These are phyloP conservation scores for Sinohyriopsis cumingii DNA, from an alignment of 2,888 invertebrate species.

Conservation along the genomic window DNA sequence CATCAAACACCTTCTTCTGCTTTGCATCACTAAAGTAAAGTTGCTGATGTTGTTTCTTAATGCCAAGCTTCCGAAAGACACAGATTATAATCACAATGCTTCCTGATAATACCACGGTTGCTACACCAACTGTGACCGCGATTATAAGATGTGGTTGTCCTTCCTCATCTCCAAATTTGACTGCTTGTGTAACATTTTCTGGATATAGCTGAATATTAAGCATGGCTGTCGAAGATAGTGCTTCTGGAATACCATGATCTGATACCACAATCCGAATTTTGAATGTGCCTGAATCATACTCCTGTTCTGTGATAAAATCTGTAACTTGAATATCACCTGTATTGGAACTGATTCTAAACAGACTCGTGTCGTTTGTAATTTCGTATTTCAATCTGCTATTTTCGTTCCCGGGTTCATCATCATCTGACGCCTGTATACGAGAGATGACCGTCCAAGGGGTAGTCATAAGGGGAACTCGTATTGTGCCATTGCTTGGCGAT, in stretches of 20 bases:
- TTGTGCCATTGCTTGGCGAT: constrained; percentile 15
- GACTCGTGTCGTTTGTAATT: constrained; percentile 41
- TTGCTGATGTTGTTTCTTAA: constrained; percentile 14
- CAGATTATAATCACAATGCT: constrained; percentile 44
- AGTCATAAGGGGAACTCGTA: constrained; percentile 16
- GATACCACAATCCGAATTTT: constrained; percentile 30
- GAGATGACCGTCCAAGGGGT: constrained; percentile 18
- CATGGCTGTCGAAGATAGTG: constrained; percentile 18
- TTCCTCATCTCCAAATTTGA: constrained; percentile 3
- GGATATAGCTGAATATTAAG: constrained; percentile 26
- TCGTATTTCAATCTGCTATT: constrained; percentile 9
- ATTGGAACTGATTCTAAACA: constrained; percentile 40
- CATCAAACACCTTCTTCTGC: constrained; percentile 32
- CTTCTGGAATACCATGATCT: constrained; percentile 28
- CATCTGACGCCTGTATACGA: constrained; percentile 24
- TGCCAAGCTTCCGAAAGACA: constrained; percentile 38
- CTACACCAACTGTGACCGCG: constrained; percentile 35
- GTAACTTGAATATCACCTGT: constrained; percentile 49
- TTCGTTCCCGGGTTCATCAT: constrained; percentile 16
- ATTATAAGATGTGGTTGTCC: constrained; percentile 37
- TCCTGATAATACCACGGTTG: constrained; percentile 39
- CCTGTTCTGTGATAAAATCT: constrained; percentile 23
- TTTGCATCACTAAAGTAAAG: constrained; percentile 23
- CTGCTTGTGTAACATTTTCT: constrained; percentile 20
- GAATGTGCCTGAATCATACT: constrained; percentile 26